Evolutionary conservation across 2,888 invertebrate genomes (phyloP).

Genomic region (Platycheirus rosarum): DNA sequence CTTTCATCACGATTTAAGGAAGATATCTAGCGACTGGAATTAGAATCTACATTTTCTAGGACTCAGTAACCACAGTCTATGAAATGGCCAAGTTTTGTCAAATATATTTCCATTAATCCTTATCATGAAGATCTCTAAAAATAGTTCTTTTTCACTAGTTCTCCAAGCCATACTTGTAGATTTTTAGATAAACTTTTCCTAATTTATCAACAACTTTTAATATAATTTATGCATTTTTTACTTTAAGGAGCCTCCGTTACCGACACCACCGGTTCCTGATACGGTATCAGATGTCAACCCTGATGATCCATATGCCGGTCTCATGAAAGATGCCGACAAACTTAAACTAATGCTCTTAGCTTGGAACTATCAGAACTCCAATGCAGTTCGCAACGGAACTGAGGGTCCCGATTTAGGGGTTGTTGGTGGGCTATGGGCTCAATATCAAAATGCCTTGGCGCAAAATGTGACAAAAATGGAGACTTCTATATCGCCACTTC

Average conservation of each 20-base stretch:
- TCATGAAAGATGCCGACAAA: constrained; percentile 92
- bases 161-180: too few species aligned
- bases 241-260: constrained; percentile 76
- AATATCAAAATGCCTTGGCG: constrained; percentile 91
- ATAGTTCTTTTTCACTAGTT: too few species aligned
- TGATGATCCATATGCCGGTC: constrained; percentile 81
- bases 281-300: constrained; percentile 68
- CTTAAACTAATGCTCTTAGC: constrained; percentile 94
- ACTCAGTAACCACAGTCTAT: too few species aligned
- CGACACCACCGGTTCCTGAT: constrained; percentile 75
- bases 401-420: constrained; percentile 82
- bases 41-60: too few species aligned
- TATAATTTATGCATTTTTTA: too few species aligned
- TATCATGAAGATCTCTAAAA: too few species aligned
- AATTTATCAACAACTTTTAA: too few species aligned
- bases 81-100: too few species aligned
- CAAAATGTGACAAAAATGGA: constrained; percentile 84
- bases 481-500: constrained; percentile 82
- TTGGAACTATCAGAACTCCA: constrained; percentile 93
- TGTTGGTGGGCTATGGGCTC: constrained; percentile 93
- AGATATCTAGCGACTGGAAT: too few species aligned
- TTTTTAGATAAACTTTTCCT: too few species aligned
- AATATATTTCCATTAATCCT: too few species aligned
- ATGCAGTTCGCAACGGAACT: constrained; percentile 86
- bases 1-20: too few species aligned